Percentiles rank a stretch among this genome's conserved stretches.
Evolutionary conservation across 2,888 invertebrate species (phyloP).

Genomic region (Balanococcus diminutus): DNA sequence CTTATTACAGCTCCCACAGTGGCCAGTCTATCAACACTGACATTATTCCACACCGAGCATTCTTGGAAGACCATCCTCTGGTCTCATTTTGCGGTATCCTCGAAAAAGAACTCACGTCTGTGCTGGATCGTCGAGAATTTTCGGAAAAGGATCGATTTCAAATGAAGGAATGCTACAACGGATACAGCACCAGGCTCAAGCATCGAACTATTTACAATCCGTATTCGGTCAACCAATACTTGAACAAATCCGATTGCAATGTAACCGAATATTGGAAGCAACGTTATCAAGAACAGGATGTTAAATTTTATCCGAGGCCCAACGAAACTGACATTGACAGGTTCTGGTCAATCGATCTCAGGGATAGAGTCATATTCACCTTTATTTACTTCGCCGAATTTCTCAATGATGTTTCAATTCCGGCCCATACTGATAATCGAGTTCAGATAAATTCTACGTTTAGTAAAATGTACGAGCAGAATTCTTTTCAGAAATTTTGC

Average conservation of each 20-base stretch:
- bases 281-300: background rate
- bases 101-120: background rate
- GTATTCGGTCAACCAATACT: background rate
- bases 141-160: background rate
- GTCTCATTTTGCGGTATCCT: background rate
- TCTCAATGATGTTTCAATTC: background rate
- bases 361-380: background rate
- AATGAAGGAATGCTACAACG: background rate
- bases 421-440: background rate
- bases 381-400: background rate
- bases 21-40: background rate
- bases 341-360: background rate
- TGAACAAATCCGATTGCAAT: background rate
- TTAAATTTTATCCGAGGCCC: background rate
- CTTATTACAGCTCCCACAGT: background rate
- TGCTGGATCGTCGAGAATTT: background rate
- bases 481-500: background rate
- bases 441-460: background rate
- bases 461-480: background rate
- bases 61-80: background rate
- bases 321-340: background rate
- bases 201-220: background rate
- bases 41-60: background rate
- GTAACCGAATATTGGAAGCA: background rate
- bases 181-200: background rate